Base-by-base conservation (phyloP, 1,140 invertebrate species). In the Coptotermes formosanus region DNA sequence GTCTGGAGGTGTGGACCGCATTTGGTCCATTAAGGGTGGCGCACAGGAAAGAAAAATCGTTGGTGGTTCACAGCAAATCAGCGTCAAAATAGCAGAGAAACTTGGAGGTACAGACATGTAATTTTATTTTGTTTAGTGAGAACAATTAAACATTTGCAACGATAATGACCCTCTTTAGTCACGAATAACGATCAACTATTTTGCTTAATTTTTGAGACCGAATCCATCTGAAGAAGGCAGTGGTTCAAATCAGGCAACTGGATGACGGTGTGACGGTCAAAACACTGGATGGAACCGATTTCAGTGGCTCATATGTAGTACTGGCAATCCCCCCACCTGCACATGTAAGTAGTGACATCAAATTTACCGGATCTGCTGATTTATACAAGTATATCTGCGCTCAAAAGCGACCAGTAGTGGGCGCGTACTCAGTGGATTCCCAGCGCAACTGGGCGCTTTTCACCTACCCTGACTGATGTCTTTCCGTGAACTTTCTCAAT, bases 11-110 rank as follows among this genome's bases (percentile, higher is more conserved):
- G 87, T 89, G 48, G 87, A 89, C 14, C 85, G 91, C 8, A 84
- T 91, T 48, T 90, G 91, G 84, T 88, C 89, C 9, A 89, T 88
- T n/a, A 88, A 91, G 85, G 87, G 88, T 82, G 88, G 89, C 30
- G 92, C 89, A 45, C 91, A 92, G 87, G 91, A 92, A 87, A 88
- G 88, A 21, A 90, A 89, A 87, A 90, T 92, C 45, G 59, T 91
- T 90, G 91, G 91, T 85, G 92, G 92, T 59, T 89, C 91, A 21
- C 91, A 91, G 87, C 90, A 91, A 88, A 89, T 92, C 38, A 90
- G 89, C 82, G n/a, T 89, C 32, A 88, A 88, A 82, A 85, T 92
- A 48, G 87, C 88, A 9, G 88, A 89, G 52, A 86, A 87, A 55
- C 87, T 92, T 69, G 89, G 89, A 14, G 86, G 87, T 30, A 83